phyloP scores from a whole-genome alignment of 2,797 vertebrate genomes.

The Sternotherus odoratus region DNA sequence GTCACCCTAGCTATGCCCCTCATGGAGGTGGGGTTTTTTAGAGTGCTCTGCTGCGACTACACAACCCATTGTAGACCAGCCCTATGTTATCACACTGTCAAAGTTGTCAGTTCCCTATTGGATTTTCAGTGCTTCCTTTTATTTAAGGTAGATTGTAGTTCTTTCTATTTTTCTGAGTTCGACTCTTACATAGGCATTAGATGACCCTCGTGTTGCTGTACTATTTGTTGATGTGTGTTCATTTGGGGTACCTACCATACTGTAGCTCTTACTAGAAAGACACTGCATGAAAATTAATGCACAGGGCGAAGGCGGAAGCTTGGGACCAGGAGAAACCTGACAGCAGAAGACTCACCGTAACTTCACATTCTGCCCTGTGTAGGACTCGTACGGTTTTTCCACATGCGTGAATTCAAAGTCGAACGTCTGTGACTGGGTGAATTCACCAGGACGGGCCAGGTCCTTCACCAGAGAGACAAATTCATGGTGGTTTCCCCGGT shows the following conservation, averaged over 20 bases:
- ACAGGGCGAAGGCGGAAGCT: not conserved
- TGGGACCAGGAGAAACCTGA: not conserved
- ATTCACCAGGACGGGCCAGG: slow-evolving; percentile 94
- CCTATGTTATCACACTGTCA: not conserved
- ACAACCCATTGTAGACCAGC: too few relatives aligned
- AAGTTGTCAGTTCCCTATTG: not conserved
- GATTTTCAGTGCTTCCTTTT: not conserved
- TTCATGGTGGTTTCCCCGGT: slow-evolving; percentile 98
- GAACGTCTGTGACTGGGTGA: slow-evolving; percentile 95
- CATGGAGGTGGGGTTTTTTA: too few relatives aligned
- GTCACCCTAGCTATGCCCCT: too few relatives aligned
- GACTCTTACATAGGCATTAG: not conserved
- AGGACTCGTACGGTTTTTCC: slow-evolving; percentile 98
- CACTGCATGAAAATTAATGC: not conserved
- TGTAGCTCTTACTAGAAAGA: not conserved
- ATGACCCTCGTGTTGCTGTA: not conserved
- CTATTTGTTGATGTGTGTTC: not conserved
- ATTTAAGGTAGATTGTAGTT: not conserved
- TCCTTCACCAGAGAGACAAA: slow-evolving; percentile 99
- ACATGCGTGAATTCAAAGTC: slow-evolving; percentile 99
- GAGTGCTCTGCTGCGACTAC: too few relatives aligned
- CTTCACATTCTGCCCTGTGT: slow-evolving; percentile 98
- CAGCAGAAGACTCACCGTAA: slow-evolving; percentile 84
- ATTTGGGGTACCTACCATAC: not conserved
- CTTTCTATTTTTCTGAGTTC: not conserved